Evolutionary conservation across 2,797 vertebrate genomes (phyloP), one percentile per base, ranked within the genome.

Genomic region (Odontamblyopus rebecca): DNA sequence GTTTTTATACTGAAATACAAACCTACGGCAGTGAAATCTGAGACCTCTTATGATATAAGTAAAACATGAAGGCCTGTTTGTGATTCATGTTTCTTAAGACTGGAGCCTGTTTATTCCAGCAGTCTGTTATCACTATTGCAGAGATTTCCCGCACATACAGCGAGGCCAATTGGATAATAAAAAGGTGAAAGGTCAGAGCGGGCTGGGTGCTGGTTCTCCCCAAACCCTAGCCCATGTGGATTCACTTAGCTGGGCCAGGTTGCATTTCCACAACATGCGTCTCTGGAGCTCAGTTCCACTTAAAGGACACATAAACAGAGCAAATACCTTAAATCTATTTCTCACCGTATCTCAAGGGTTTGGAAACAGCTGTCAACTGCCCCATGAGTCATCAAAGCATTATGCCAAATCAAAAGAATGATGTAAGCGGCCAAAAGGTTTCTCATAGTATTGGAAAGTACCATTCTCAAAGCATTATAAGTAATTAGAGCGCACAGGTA

Each of bases 261-360:
- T 81, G 73, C 77, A 72, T 86, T 91, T 89, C 82, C 76, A 86
- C 81, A 84, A 84, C 81, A 85, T 61, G 11, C 79, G 63, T 76
- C 74, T 78, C 67, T 62, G 64, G 76, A 80, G 76, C 72, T 84
- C 69, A 80, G 57, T 72, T 85, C 76, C 74, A 87, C 71, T 85
- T 73, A 76, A 77, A 70, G 76, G 65, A 78, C 75, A 74, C 72
- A 76, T 82, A 83, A 89, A 89, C 85, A 87, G 41, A 74, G 74
- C 73, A 81, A 85, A 85, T 79, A 26, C 73, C 80, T 69, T 77
- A 71, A 76, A 79, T 68, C 68, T 30, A 69, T 74, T 85, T 82
- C 73, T 80, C 70, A 74, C 53, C 57, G 15, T 68, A 51, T 56
- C 65, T 41, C 68, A 19, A 13, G 59, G 69, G 32, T 73, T 59